Evolutionary conservation across 2,888 invertebrate species (phyloP).

Genomic region (Parascotia fuliginaria): DNA sequence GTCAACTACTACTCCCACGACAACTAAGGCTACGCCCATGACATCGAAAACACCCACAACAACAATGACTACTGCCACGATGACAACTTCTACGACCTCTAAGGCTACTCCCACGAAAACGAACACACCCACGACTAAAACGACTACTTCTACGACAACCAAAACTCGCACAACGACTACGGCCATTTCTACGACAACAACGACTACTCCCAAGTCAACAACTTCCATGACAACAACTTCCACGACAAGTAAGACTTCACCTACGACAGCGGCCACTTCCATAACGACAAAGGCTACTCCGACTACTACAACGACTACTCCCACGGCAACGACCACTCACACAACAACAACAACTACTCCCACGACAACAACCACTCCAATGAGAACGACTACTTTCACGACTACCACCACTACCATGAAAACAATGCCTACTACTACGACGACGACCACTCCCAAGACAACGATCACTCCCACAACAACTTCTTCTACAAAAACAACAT

Average conservation of each 20-base stretch:
- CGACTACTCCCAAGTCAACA: no score
- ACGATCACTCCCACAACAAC: no score
- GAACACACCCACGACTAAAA: not conserved
- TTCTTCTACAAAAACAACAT: not conserved
- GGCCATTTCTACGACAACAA: no score
- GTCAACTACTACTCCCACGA: not conserved
- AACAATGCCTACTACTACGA: not conserved
- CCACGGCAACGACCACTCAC: not conserved
- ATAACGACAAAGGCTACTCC: not conserved
- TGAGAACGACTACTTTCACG: not conserved
- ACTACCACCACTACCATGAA: not conserved
- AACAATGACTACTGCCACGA: not conserved
- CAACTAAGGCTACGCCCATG: not conserved
- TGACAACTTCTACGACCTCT: not conserved
- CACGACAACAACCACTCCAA: not conserved
- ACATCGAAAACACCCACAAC: not conserved
- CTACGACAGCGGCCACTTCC: no score
- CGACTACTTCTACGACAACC: not conserved
- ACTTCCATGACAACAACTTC: no score
- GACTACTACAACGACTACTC: not conserved
- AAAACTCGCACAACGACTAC: no score
- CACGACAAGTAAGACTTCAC: no score
- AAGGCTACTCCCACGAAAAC: not conserved
- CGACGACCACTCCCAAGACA: no score
- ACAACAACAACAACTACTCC: not conserved